Conservation (phyloP, 2,113 vertebrate species). For the Macrotis lagotis region DNA sequence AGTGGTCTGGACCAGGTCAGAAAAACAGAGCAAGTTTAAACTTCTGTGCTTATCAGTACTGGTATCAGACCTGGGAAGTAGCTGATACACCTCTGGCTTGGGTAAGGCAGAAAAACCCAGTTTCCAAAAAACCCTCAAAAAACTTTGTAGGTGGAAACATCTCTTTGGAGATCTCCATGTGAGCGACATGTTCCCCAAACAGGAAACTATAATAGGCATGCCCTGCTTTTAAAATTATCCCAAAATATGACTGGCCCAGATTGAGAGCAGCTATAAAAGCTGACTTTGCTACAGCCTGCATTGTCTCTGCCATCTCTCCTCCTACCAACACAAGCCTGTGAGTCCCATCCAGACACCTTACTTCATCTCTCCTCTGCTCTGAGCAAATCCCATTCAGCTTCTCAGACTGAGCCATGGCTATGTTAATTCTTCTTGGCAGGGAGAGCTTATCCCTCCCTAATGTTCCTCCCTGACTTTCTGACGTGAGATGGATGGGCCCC, state of each 20-base stretch:
- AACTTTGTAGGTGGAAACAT: not conserved
- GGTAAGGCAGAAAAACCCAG: not conserved
- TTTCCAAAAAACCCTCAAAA: not conserved
- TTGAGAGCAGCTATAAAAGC: not conserved
- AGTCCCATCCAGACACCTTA: not conserved
- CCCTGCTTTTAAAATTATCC: not conserved
- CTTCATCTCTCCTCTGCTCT: not conserved
- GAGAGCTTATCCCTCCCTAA: not conserved
- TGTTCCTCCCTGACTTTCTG: not conserved
- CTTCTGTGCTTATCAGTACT: not conserved
- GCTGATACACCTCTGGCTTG: not conserved
- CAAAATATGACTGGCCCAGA: not conserved
- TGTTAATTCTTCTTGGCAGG: not conserved
- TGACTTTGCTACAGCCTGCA: not conserved
- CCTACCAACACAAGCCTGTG: not conserved
- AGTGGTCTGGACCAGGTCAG: not conserved
- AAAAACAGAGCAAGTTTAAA: not conserved
- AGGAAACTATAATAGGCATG: not conserved
- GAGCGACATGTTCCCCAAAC: not conserved
- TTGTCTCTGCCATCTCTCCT: not conserved
- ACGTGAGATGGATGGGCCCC: not conserved
- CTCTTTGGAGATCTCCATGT: not conserved
- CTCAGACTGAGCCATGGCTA: not conserved
- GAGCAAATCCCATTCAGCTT: not conserved
- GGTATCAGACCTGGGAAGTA: not conserved